Conservation (phyloP, 1,140 invertebrate species). For the Hydropsyche tenuis region DNA sequence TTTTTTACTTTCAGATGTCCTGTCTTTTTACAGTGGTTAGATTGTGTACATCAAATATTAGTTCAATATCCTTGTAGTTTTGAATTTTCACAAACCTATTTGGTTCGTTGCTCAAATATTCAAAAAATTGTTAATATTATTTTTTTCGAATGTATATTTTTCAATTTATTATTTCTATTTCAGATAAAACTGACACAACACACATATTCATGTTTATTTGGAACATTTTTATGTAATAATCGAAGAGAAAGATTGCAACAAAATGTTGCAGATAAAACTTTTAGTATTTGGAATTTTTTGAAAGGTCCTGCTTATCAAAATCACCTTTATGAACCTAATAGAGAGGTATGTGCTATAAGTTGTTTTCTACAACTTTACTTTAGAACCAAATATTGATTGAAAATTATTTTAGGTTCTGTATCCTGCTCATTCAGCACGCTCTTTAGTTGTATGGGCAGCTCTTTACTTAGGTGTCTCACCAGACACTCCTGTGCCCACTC, state of each 20-base stretch:
- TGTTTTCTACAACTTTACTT: background rate
- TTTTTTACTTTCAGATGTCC: conserved; percentile 69
- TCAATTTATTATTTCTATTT: conserved; percentile 43
- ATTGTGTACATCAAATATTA: conserved; percentile 93
- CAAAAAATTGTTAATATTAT: background rate
- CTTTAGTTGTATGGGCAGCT: conserved; percentile 83
- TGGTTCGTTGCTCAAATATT: conserved; percentile 69
- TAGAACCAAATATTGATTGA: conserved; percentile 12
- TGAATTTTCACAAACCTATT: conserved; percentile 91
- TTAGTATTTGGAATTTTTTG: conserved; percentile 89
- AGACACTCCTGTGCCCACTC: conserved; percentile 45
- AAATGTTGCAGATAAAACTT: conserved; percentile 74
- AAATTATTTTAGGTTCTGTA: conserved; percentile 74
- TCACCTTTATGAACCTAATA: conserved; percentile 76
- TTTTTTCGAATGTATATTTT: background rate
- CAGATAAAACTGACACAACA: conserved; percentile 95
- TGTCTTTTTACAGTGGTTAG: conserved; percentile 97
- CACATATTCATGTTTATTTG: conserved; percentile 94
- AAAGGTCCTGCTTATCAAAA: conserved; percentile 81
- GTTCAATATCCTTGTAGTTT: conserved; percentile 91
- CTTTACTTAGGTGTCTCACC: conserved; percentile 75
- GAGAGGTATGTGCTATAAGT: conserved; percentile 55
- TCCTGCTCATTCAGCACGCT: conserved; percentile 83
- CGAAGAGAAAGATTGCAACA: conserved; percentile 74
- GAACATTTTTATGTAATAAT: conserved; percentile 95